Percentiles rank a stretch among this genome's conserved stretches.
Evolutionary conservation across 2,888 invertebrate species (phyloP).

Genomic region (Andrena minutula): DNA sequence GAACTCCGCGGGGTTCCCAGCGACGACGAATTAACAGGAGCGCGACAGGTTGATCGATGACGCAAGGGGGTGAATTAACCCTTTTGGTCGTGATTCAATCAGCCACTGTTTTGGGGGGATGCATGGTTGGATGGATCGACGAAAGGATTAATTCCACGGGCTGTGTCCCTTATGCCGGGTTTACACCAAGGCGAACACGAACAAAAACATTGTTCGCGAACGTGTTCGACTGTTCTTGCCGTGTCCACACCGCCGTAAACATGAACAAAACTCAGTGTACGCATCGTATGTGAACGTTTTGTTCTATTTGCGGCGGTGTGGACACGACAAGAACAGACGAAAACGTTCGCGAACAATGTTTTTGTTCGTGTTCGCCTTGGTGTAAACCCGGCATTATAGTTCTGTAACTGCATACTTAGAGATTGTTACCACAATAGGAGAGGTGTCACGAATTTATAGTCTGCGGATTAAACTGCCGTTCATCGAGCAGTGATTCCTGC

Average conservation of each 20-base stretch:
- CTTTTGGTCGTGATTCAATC: slow-evolving; percentile 4
- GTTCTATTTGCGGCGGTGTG: too few relatives aligned
- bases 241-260: too few relatives aligned
- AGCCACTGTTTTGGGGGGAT: not conserved
- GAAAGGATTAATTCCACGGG: slow-evolving; percentile 5
- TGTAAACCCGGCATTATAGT: too few relatives aligned
- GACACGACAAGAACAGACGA: too few relatives aligned
- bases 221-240: too few relatives aligned
- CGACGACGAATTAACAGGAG: not conserved
- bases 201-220: too few relatives aligned
- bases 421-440: slow-evolving; percentile 3
- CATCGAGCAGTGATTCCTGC: slow-evolving; percentile 13
- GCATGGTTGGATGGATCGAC: not conserved
- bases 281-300: too few relatives aligned
- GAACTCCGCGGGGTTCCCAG: not conserved
- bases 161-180: not conserved
- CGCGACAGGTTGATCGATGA: slow-evolving; percentile 33
- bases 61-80: slow-evolving; percentile 13
- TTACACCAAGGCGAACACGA: too few relatives aligned
- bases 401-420: not conserved
- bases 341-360: too few relatives aligned
- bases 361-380: too few relatives aligned
- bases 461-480: slow-evolving; percentile 2
- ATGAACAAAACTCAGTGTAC: too few relatives aligned
- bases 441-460: slow-evolving; percentile 11